These are phyloP conservation scores for Ormyrus pomaceus DNA, from an alignment of 2,888 invertebrate genomes.

Conservation along the genomic window DNA sequence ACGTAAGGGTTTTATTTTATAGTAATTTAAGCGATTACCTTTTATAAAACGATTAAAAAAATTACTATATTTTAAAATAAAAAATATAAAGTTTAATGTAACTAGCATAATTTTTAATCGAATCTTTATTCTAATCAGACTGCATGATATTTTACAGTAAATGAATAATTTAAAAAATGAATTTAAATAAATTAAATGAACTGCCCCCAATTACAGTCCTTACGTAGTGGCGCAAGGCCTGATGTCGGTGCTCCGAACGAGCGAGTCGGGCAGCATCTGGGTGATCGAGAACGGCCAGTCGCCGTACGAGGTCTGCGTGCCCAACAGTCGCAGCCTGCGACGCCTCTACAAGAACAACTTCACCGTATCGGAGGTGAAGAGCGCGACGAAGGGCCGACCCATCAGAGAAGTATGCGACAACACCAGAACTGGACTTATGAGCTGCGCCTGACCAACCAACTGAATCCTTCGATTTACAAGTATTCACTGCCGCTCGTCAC, in stretches of 20 bases:
- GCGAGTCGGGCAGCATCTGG: conserved; percentile 69
- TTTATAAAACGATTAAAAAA: not conserved
- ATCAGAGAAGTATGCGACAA: conserved; percentile 68
- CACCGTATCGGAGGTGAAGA: conserved; percentile 60
- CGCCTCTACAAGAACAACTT: conserved; percentile 71
- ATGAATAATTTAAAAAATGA: too few species aligned
- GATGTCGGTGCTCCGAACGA: conserved; percentile 65
- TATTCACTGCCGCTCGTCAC: too few species aligned
- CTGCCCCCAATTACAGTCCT: conserved; percentile 61
- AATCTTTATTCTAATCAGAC: too few species aligned
- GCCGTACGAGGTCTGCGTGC: conserved; percentile 69
- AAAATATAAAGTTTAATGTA: too few species aligned
- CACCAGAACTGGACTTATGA: conserved; percentile 67
- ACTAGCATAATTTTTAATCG: too few species aligned
- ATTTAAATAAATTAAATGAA: not conserved
- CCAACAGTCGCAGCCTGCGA: conserved; percentile 66
- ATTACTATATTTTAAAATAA: not conserved
- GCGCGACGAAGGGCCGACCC: conserved; percentile 61
- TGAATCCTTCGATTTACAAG: too few species aligned
- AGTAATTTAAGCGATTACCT: too few species aligned
- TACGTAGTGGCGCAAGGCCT: conserved; percentile 70
- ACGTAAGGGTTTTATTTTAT: conserved; percentile 63
- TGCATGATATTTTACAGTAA: too few species aligned
- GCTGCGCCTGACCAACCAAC: conserved; percentile 61
- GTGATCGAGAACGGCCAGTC: conserved; percentile 68